Evolutionary conservation across 2,888 invertebrate species (phyloP).

Genomic region (Rotaria sp.): DNA sequence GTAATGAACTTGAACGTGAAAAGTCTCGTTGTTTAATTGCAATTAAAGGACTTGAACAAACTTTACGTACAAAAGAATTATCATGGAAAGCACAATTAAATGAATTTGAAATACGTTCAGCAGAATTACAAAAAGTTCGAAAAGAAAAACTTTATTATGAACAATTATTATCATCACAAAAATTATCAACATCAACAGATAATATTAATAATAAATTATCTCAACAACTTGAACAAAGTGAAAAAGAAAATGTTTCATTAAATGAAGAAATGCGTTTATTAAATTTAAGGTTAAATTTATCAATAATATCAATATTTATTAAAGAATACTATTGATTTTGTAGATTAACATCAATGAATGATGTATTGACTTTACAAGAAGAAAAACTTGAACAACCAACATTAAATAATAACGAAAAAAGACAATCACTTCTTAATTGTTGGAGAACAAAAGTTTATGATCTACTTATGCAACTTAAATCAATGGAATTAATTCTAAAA

Average conservation of each 20-base stretch:
- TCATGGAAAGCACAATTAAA: not conserved
- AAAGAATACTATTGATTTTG: not conserved
- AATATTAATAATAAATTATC: not conserved
- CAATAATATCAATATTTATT: not conserved
- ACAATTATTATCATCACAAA: not conserved
- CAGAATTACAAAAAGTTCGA: constrained; percentile 10
- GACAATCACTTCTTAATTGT: constrained; percentile 31
- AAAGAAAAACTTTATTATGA: constrained; percentile 27
- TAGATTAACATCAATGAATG: constrained; percentile 37
- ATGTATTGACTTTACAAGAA: constrained; percentile 38
- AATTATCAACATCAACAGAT: not conserved
- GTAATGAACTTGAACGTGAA: constrained; percentile 24
- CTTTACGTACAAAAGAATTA: constrained; percentile 1
- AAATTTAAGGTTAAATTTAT: not conserved
- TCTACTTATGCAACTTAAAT: constrained; percentile 32
- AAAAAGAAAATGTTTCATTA: not conserved
- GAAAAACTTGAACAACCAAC: constrained; percentile 31
- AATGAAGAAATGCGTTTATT: constrained; percentile 1
- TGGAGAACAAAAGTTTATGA: constrained; percentile 39
- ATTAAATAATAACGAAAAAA: constrained; percentile 4
- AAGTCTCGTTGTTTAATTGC: constrained; percentile 1
- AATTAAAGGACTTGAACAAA: constrained; percentile 3
- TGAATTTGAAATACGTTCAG: constrained; percentile 15
- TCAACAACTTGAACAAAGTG: not conserved
- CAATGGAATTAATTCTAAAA: constrained; percentile 34